Base-by-base conservation (phyloP, 2,888 invertebrate genomes). In the Drosophila cracens region DNA sequence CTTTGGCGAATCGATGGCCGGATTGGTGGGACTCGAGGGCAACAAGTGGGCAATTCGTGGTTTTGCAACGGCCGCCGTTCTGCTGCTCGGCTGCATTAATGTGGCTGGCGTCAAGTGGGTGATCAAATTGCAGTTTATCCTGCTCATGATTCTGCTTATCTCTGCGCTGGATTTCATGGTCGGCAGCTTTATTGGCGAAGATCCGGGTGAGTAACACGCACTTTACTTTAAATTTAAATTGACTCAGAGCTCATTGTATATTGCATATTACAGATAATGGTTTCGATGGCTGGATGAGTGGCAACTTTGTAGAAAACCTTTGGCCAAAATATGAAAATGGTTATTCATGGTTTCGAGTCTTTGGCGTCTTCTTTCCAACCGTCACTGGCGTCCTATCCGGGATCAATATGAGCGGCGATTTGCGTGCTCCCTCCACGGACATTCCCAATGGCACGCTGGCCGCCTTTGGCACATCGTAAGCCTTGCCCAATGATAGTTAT, bases 101-200 rank as follows among this genome's bases (percentile, higher is more conserved):
- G 95, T 99, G 49, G 98, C 99, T 33, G 99, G 99, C 48, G 99
- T 99, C 0, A 99, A 99, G 93, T 99, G 99, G 98, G 99, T 99
- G 33, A 97, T 99, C 67, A 98, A 99, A 91, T 94, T 99, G 63
- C 99, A 99, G 92, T 98, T 99, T 94, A 94, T 97, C 38, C 94
- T 99, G 52, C 94, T 99, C 31, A 94, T 98, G 81, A 95, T 98
- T 64, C 94, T 99, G 68, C 94, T 98, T 61, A 93, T 98, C 73
- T 98, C 99, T 69, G 98, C 98, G 16, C 94, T 98, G 81, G 99
- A 99, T 93, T 98, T 99, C 93, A 95, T 97, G 93, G 97, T 99
- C 69, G 99, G 99, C 81, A 98, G 98, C 85, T 97, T 99, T 92
- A 95, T 97, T 65, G 95, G 96, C 82, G 94, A 95, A 34, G 95